These are phyloP conservation scores for Clarias gariepinus DNA, from an alignment of 2,113 vertebrate genomes.

Conservation along the genomic window DNA sequence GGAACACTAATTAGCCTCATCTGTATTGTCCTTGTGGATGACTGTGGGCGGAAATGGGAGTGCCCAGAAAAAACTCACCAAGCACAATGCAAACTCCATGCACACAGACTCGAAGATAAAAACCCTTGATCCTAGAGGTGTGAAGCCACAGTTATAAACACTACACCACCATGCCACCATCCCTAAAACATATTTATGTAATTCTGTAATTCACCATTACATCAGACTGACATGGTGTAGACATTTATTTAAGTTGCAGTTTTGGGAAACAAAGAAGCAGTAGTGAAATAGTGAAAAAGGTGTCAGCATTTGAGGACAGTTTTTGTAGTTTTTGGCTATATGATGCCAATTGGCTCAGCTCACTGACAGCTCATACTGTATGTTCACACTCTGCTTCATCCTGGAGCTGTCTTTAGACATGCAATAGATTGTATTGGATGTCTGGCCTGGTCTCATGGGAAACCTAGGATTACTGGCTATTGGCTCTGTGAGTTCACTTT, in stretches of 20 bases:
- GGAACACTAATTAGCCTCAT: too few relatives aligned
- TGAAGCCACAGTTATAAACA: too few relatives aligned
- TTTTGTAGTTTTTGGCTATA: constrained; percentile 13
- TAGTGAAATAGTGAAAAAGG: background rate
- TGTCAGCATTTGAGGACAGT: constrained; percentile 6
- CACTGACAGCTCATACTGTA: constrained; percentile 6
- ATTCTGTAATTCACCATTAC: background rate
- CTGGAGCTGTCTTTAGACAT: constrained; percentile 13
- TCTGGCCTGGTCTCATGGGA: constrained; percentile 30
- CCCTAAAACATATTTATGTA: constrained; percentile 4
- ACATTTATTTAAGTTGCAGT: constrained; percentile 13
- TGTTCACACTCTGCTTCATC: constrained; percentile 29
- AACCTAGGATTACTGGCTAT: constrained; percentile 4
- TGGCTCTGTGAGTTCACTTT: constrained; percentile 8
- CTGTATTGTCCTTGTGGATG: too few relatives aligned
- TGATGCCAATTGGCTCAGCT: constrained; percentile 9
- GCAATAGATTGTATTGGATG: constrained; percentile 33
- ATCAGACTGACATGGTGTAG: background rate
- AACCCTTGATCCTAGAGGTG: too few relatives aligned
- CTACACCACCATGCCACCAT: background rate
- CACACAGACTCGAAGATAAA: too few relatives aligned
- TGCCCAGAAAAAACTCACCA: too few relatives aligned
- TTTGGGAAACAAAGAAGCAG: background rate
- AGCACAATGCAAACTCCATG: too few relatives aligned
- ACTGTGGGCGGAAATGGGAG: too few relatives aligned